A percentile compares a stretch with the other conserved stretches of the same genome.
These are phyloP conservation scores for Halcyon malimbica DNA, from an alignment of 2,113 vertebrate genomes.

Conservation along the genomic window DNA sequence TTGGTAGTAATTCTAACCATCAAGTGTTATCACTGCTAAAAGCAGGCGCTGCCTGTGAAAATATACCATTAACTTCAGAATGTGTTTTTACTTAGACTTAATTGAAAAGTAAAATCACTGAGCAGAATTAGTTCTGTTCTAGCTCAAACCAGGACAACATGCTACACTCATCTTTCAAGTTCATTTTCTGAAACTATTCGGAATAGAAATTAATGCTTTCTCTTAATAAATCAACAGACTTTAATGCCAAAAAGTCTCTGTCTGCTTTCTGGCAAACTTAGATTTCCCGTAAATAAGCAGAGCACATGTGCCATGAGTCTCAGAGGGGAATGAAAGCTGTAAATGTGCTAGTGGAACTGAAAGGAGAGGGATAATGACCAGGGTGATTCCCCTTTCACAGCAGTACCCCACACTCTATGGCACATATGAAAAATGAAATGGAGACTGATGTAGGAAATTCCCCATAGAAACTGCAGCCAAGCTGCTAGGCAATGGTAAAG, in stretches of 20 bases:
- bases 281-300: neutral
- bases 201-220: neutral
- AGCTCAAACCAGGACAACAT: neutral
- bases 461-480: neutral
- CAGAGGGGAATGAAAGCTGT: neutral
- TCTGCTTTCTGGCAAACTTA: neutral
- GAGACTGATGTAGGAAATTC: neutral
- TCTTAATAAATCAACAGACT: neutral
- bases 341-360: neutral
- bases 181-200: neutral
- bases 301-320: neutral
- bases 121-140: no score
- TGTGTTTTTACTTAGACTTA: no score
- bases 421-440: neutral
- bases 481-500: neutral
- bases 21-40: no score
- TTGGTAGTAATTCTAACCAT: no score
- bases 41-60: no score
- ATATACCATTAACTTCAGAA: no score
- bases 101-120: no score
- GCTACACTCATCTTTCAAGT: neutral
- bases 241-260: neutral
- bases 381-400: neutral
- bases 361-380: neutral
- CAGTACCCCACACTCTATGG: fast-evolving